Conservation (phyloP, 2,888 invertebrate genomes). For the Hylaea fasciaria region DNA sequence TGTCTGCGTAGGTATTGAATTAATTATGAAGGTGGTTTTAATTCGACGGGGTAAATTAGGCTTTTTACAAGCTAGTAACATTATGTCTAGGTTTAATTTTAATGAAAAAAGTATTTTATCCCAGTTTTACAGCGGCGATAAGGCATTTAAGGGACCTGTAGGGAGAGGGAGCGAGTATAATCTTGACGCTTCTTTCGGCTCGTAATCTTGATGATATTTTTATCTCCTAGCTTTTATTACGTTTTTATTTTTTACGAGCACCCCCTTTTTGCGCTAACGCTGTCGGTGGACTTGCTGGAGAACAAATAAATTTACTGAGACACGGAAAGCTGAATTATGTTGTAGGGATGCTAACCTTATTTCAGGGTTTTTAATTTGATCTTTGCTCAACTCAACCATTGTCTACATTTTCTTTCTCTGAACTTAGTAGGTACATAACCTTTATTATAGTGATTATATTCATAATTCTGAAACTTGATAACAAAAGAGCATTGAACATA, state of each 20-base stretch:
- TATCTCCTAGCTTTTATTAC: conserved; percentile 66
- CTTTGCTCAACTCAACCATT: neutral
- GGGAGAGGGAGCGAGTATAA: conserved; percentile 53
- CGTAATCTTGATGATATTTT: conserved; percentile 72
- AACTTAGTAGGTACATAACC: too few relatives aligned
- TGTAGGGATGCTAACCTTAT: conserved; percentile 12
- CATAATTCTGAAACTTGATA: too few relatives aligned
- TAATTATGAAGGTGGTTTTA: conserved; percentile 26
- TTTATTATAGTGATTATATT: too few relatives aligned
- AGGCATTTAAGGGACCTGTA: conserved; percentile 53
- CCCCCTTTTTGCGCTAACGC: conserved; percentile 45
- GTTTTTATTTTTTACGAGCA: conserved; percentile 67
- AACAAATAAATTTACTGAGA: conserved; percentile 48
- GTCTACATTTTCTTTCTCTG: neutral
- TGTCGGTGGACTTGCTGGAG: conserved; percentile 52
- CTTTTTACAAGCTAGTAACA: conserved; percentile 14
- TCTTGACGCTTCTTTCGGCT: conserved; percentile 56
- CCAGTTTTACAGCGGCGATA: conserved; percentile 57
- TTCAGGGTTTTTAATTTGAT: conserved; percentile 4
- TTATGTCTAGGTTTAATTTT: conserved; percentile 30
- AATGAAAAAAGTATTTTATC: conserved; percentile 49
- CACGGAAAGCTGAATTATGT: conserved; percentile 12
- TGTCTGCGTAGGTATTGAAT: conserved; percentile 11
- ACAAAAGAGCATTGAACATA: too few relatives aligned
- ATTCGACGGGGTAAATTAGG: conserved; percentile 12